Conservation (phyloP, 1,140 invertebrate species). For the Pseudomyrmex flavicornis region DNA sequence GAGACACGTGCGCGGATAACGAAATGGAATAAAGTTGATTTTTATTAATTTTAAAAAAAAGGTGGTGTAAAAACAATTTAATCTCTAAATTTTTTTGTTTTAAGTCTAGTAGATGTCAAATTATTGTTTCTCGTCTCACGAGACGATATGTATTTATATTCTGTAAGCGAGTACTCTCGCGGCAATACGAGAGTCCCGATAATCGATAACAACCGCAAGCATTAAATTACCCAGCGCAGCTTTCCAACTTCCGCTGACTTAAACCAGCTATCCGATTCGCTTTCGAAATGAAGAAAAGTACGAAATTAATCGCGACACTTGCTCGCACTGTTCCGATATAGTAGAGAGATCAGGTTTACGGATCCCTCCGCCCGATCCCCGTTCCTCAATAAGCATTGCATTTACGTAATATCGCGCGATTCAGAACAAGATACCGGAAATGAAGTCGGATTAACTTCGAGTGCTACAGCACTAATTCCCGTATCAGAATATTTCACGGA, state of each 20-base stretch:
- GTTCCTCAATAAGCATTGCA: constrained; percentile 21
- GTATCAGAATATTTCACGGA: no score
- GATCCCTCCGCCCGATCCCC: background rate
- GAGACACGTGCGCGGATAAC: no score
- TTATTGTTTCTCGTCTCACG: background rate
- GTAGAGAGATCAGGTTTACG: constrained; percentile 12
- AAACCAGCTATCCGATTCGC: constrained; percentile 49
- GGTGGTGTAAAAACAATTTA: no score
- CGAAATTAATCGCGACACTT: constrained; percentile 53
- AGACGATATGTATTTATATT: constrained; percentile 42
- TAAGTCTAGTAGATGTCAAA: background rate
- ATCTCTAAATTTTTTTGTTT: constrained; percentile 8
- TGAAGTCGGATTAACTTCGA: background rate
- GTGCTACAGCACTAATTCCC: background rate
- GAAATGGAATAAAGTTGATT: no score
- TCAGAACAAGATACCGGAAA: background rate
- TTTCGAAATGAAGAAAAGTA: constrained; percentile 55
- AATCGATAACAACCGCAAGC: constrained; percentile 60
- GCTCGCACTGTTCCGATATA: constrained; percentile 1
- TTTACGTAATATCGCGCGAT: constrained; percentile 24
- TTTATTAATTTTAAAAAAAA: no score
- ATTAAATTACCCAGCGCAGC: constrained; percentile 49
- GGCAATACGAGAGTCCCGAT: constrained; percentile 32
- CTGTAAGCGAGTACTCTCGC: constrained; percentile 22
- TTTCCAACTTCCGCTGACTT: constrained; percentile 49